A percentile compares a stretch with the other conserved stretches of the same genome.
phyloP scores from a whole-genome alignment of 1,140 invertebrate species.

The Megalopta genalis region DNA sequence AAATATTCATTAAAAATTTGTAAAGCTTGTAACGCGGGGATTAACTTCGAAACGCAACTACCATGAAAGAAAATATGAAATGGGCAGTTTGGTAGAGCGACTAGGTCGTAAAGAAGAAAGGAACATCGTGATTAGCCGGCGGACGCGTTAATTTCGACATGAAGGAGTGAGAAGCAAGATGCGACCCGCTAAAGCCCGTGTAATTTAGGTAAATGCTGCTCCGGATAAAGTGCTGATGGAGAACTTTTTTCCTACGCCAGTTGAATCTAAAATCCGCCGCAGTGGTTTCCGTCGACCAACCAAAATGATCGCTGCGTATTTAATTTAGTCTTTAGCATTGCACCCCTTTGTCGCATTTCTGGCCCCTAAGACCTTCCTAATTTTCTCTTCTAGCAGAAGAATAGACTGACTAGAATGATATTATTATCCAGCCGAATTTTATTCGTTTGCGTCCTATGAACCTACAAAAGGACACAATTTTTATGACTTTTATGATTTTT shows the following conservation, averaged over 20 bases:
- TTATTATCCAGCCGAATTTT: no score
- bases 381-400: no score
- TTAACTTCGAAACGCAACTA: background rate
- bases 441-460: no score
- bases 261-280: constrained; percentile 16
- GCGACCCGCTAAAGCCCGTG: constrained; percentile 16
- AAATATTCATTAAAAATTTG: background rate
- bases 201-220: constrained; percentile 13
- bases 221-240: constrained; percentile 14
- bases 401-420: no score
- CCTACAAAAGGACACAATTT: no score
- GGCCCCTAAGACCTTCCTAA: no score
- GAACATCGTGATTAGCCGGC: background rate
- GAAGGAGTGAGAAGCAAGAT: background rate
- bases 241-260: constrained; percentile 19
- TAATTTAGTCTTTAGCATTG: constrained; percentile 12
- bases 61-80: background rate
- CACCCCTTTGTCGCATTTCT: no score
- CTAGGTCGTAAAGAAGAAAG: background rate
- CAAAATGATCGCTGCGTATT: constrained; percentile 14
- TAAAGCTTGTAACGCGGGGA: background rate
- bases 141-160: background rate
- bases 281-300: background rate
- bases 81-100: background rate
- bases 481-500: no score